These are phyloP conservation scores for Drosophila prolongata DNA, from an alignment of 2,888 invertebrate genomes.

Conservation along the genomic window DNA sequence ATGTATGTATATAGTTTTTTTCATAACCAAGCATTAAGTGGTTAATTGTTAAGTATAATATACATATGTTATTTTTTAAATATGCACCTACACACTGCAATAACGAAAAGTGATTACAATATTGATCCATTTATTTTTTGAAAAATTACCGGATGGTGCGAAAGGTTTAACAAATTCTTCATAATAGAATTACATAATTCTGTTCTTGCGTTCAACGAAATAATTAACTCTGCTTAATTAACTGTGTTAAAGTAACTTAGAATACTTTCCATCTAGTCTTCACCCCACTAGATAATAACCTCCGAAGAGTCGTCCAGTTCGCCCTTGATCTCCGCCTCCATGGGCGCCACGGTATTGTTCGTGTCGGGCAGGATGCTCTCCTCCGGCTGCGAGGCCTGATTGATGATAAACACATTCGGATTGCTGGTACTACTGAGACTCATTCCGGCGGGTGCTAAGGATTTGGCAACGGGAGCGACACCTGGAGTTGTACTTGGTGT, in stretches of 20 bases:
- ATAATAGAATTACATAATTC: conserved; percentile 22
- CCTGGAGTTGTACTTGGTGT: not conserved
- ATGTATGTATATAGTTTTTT: too few relatives aligned
- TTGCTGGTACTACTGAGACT: conserved; percentile 25
- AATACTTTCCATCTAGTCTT: conserved; percentile 31
- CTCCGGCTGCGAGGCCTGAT: conserved; percentile 52
- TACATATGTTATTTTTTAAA: not conserved
- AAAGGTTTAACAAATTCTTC: conserved; percentile 29
- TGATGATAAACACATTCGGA: conserved; percentile 50
- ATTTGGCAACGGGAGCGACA: not conserved
- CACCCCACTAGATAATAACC: conserved; percentile 18
- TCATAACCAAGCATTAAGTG: too few relatives aligned
- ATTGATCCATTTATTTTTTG: conserved; percentile 12
- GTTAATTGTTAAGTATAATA: too few relatives aligned
- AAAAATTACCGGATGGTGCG: conserved; percentile 10
- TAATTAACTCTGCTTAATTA: conserved; percentile 21
- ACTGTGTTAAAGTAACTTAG: conserved; percentile 42
- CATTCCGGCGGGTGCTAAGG: not conserved
- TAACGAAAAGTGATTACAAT: not conserved
- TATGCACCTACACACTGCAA: not conserved
- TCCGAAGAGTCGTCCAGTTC: conserved; percentile 60
- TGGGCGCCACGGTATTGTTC: not conserved
- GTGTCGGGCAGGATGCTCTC: conserved; percentile 61
- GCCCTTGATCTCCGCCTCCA: conserved; percentile 59
- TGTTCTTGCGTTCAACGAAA: conserved; percentile 25